These are phyloP conservation scores for Lamproptera curius DNA, from an alignment of 2,888 invertebrate genomes.

Conservation along the genomic window DNA sequence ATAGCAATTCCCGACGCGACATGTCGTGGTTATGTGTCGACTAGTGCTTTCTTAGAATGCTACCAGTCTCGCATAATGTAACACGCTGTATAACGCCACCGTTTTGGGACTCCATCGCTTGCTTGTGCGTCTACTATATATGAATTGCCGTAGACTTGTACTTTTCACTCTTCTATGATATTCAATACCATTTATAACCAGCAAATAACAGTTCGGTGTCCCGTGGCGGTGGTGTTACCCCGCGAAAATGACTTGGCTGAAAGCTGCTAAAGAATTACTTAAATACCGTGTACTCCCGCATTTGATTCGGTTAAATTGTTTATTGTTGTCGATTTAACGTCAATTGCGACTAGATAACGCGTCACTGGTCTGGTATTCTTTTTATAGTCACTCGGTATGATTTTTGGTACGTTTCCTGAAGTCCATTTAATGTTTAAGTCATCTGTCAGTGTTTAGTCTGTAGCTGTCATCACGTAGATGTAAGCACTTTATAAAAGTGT, in stretches of 20 bases:
- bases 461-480: constrained; percentile 25
- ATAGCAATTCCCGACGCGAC: constrained; percentile 53
- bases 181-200: too few relatives aligned
- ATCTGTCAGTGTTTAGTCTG: constrained; percentile 11
- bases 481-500: constrained; percentile 47
- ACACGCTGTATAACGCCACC: constrained; percentile 19
- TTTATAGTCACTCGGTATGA: constrained; percentile 10
- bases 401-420: constrained; percentile 4
- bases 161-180: neutral
- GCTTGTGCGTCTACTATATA: too few relatives aligned
- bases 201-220: constrained; percentile 19
- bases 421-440: constrained; percentile 25
- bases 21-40: constrained; percentile 34
- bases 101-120: constrained; percentile 22
- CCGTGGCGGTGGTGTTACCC: constrained; percentile 22
- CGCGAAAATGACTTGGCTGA: constrained; percentile 42
- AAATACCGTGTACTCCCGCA: constrained; percentile 47
- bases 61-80: constrained; percentile 31
- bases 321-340: constrained; percentile 30
- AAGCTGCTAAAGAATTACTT: constrained; percentile 64
- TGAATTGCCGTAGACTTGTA: constrained; percentile 1
- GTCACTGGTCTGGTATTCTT: constrained; percentile 5
- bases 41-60: constrained; percentile 54
- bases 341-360: constrained; percentile 6
- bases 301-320: constrained; percentile 56